Evolutionary conservation across 2,888 invertebrate genomes (phyloP), one percentile per base, ranked within the genome.

Genomic region (Eupithecia centaureata): DNA sequence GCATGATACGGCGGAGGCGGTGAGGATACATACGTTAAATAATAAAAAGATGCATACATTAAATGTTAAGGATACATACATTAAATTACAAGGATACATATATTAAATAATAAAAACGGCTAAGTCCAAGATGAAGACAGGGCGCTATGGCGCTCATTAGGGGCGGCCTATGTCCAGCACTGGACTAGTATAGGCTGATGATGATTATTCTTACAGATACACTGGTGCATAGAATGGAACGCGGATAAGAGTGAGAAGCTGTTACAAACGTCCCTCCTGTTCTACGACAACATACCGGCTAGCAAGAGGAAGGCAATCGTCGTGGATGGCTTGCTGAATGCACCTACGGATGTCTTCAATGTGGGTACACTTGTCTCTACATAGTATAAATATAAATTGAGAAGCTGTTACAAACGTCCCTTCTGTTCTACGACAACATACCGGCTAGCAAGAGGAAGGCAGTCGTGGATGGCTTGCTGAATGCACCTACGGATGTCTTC

Each of bases 391-490:
- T n/a, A n/a, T n/a, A n/a, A n/a, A n/a, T n/a, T 32, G 76, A 74
- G 1, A 76, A 69, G 27, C 62, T 83, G 10, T 61, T 82, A 2
- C 77, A 77, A 38, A 73, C 73, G 0, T 73, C 78, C 5, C 65
- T 81, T 8, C 35, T 72, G 65, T 66, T 66, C 30, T 65, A 67
- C 28, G 57, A 61, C 1, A 72, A 71, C 12, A 42, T 75, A 13
- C 70, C 72, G 25, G 56, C 35, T 0, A 64, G 18, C n/a, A 69
- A 33, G 51, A 47, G 65, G 3, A 63, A 67, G 25, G 51, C 47
- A 13, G 63, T 68, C 15, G 70, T 68, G 2, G 35, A 63, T 5
- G 72, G 66, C 1, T 13, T 73, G 1, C 30, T 68, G 0, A 65
- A 62, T 33, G 28, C 59, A 28, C 67, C 62, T 0, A 5, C n/a